Conservation (phyloP, 2,113 vertebrate species). For the Gymnogyps californianus region DNA sequence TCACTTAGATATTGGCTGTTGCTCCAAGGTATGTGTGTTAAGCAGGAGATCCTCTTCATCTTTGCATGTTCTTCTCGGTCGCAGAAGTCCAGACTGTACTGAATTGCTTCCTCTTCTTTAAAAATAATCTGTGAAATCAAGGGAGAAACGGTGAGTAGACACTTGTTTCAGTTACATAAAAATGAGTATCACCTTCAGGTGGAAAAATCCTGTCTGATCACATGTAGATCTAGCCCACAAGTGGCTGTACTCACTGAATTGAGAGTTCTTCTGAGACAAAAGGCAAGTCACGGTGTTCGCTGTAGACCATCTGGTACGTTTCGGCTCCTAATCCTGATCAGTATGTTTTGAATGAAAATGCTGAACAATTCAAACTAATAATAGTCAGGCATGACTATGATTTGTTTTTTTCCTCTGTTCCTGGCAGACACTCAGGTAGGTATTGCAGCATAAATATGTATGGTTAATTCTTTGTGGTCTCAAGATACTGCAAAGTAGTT, state of each 20-base stretch:
- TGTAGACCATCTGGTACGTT: not conserved
- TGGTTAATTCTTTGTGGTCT: not conserved
- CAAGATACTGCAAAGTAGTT: not conserved
- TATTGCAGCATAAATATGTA: not conserved
- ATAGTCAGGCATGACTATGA: not conserved
- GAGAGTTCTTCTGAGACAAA: not conserved
- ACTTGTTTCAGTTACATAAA: not conserved
- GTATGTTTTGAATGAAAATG: not conserved
- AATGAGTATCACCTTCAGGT: not conserved
- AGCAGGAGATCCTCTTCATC: constrained; percentile 15
- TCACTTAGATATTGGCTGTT: constrained; percentile 23
- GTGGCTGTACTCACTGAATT: not conserved
- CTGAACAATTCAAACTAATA: not conserved
- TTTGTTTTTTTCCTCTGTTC: not conserved
- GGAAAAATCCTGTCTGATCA: not conserved
- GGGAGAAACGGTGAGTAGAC: not conserved
- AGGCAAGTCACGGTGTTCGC: not conserved
- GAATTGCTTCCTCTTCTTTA: not conserved
- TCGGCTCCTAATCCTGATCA: not conserved
- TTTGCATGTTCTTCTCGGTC: not conserved
- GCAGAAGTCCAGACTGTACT: not conserved
- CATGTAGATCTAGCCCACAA: not conserved
- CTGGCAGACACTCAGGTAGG: not conserved
- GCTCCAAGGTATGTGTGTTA: not conserved
- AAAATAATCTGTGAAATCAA: not conserved